Base-by-base conservation (phyloP, 2,113 vertebrate species). In the Hypanus sabinus region DNA sequence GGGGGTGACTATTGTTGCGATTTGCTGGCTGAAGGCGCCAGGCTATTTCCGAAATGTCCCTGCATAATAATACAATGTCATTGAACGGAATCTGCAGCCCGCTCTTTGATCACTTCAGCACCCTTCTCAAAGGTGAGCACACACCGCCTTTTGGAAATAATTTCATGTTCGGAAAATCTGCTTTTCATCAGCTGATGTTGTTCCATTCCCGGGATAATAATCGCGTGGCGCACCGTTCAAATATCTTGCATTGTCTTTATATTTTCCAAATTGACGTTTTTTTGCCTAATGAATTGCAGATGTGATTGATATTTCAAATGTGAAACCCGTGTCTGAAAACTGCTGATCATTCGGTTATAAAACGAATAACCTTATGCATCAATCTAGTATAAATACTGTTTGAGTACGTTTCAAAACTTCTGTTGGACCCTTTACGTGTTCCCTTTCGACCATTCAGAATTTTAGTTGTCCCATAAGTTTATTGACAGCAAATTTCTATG, bases 11-110 rank as follows among this genome's bases (percentile, higher is more conserved):
- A 62, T 9, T 70, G 33, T 27, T 8, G 22, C 22, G 38, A 57
- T 85, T 94, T 46, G 68, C 94, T 0, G 36, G 76, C 55, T 75
- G 60, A 73, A 62, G 94, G 94, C 95, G 95, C 85, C 83, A 7
- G 94, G 90, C 95, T 95, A 94, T 95, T 96, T 95, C 96, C 94
- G 94, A 95, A 94, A 94, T 0, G 36, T 79, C 91, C 95, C 94
- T 96, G 95, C 96, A 96, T 96, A 95, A 96, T 95, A 96, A 96
- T 96, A 94, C 94, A 11, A 91, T 93, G 93, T 57, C 62, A 5
- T 94, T 94, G 38, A 71, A 18, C 10, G 71, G 68, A 16, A 12
- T 87, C 70, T 93, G 91, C 33, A 30, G 88, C 94, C 93, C 76
- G 85, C 38, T 33, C 95, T 96, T 96, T 96, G 95, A 96, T 96